These are phyloP conservation scores for Philaenus spumarius DNA, from an alignment of 1,140 invertebrate genomes.

Conservation along the genomic window DNA sequence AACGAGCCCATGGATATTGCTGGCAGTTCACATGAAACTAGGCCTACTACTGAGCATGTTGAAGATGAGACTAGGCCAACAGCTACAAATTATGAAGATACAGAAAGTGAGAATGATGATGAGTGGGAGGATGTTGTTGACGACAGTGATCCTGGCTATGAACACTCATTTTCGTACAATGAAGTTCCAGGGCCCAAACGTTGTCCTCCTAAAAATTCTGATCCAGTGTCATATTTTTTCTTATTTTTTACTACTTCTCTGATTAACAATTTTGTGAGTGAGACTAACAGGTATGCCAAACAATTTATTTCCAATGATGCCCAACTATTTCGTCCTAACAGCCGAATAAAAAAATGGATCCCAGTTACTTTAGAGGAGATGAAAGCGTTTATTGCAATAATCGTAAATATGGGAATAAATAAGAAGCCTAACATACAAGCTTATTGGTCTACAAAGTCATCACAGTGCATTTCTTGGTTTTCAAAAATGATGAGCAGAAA, in stretches of 20 bases:
- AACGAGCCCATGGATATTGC: no score
- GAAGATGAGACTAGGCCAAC: no score
- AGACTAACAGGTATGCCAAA: conserved; percentile 5
- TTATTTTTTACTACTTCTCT: conserved; percentile 7
- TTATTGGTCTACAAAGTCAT: neutral
- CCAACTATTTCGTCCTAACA: neutral
- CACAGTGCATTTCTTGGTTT: neutral
- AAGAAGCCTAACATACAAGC: no score
- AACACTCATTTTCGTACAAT: neutral
- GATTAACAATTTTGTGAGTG: no score
- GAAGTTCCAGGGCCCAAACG: conserved; percentile 5
- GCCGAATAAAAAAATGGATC: no score
- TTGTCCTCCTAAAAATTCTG: neutral
- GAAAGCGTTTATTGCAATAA: conserved; percentile 7
- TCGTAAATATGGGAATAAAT: conserved; percentile 11
- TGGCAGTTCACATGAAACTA: no score
- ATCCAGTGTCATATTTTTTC: neutral
- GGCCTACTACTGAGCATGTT: no score
- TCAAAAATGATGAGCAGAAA: neutral
- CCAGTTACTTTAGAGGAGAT: neutral
- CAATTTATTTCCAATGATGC: neutral
- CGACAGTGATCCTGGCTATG: neutral
- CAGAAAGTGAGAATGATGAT: no score
- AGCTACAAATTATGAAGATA: no score
- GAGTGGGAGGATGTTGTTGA: no score